These are phyloP conservation scores for Pongo abelii DNA, from an alignment of 2,113 vertebrate genomes.

Conservation along the genomic window DNA sequence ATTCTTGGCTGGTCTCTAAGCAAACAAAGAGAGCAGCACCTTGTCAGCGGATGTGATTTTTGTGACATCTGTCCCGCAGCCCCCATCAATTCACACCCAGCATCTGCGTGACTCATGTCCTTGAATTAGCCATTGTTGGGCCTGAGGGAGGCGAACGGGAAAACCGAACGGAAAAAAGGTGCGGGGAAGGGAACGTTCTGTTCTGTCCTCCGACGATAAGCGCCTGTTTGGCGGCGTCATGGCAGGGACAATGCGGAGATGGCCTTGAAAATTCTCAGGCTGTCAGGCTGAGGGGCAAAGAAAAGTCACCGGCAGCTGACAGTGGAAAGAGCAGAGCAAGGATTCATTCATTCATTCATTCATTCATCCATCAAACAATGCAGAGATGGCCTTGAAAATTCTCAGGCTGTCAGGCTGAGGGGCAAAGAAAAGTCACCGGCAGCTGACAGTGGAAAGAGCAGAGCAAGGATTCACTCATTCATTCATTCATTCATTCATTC, in stretches of 20 bases:
- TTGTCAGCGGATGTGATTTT: neutral
- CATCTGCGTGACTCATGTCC: slow-evolving; percentile 22
- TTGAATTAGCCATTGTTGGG: slow-evolving; percentile 39
- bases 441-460: neutral
- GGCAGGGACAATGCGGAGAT: neutral
- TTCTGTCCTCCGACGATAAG: slow-evolving; percentile 14
- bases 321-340: neutral
- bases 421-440: neutral
- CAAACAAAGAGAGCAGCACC: neutral
- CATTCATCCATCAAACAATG: neutral
- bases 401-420: neutral
- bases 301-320: neutral
- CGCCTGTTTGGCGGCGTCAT: neutral
- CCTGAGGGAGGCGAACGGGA: neutral
- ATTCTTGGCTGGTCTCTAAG: neutral
- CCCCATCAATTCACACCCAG: neutral
- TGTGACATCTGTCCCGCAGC: neutral
- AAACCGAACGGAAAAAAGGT: neutral
- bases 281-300: neutral
- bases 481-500: neutral
- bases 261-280: neutral
- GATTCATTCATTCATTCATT: neutral
- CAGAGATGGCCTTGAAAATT: too few species aligned
- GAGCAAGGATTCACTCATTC: neutral
- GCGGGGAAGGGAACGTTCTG: neutral